Conservation (phyloP, 2,888 invertebrate genomes). For the Strigamia maritima region DNA sequence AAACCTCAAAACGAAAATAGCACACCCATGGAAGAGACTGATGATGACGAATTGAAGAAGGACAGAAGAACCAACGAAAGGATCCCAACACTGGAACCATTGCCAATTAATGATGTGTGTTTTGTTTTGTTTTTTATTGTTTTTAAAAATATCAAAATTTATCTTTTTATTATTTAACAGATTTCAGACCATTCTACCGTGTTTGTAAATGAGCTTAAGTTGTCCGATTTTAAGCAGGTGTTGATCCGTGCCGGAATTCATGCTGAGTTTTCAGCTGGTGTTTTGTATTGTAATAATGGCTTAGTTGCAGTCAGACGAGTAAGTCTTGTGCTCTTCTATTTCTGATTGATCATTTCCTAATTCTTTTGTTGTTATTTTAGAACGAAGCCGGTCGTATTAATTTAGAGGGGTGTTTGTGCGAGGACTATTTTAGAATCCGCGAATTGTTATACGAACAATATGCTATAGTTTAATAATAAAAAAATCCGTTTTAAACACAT, state of each 20-base stretch:
- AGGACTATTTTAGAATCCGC: slow-evolving; percentile 91
- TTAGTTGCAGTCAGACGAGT: slow-evolving; percentile 83
- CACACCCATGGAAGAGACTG: slow-evolving; percentile 42
- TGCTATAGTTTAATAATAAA: slow-evolving; percentile 72
- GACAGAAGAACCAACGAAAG: slow-evolving; percentile 39
- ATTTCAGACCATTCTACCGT: slow-evolving; percentile 73
- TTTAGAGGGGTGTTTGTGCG: slow-evolving; percentile 88
- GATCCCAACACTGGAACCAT: slow-evolving; percentile 46
- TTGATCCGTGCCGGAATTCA: slow-evolving; percentile 69
- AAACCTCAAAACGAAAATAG: neutral
- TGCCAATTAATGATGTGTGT: slow-evolving; percentile 41
- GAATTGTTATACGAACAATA: slow-evolving; percentile 93
- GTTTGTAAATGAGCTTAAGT: slow-evolving; percentile 87
- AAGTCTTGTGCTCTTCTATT: slow-evolving; percentile 48
- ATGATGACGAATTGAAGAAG: slow-evolving; percentile 48
- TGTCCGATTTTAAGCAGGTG: slow-evolving; percentile 84
- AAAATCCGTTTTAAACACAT: neutral
- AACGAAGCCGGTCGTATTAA: slow-evolving; percentile 88
- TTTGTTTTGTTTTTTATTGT: neutral
- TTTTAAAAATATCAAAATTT: neutral
- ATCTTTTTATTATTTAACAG: slow-evolving; percentile 47
- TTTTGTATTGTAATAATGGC: slow-evolving; percentile 89
- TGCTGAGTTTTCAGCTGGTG: slow-evolving; percentile 86
- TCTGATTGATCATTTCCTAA: neutral
- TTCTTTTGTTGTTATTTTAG: slow-evolving; percentile 57